phyloP scores from a whole-genome alignment of 2,888 invertebrate species.

The Drosophila acutilabella region DNA sequence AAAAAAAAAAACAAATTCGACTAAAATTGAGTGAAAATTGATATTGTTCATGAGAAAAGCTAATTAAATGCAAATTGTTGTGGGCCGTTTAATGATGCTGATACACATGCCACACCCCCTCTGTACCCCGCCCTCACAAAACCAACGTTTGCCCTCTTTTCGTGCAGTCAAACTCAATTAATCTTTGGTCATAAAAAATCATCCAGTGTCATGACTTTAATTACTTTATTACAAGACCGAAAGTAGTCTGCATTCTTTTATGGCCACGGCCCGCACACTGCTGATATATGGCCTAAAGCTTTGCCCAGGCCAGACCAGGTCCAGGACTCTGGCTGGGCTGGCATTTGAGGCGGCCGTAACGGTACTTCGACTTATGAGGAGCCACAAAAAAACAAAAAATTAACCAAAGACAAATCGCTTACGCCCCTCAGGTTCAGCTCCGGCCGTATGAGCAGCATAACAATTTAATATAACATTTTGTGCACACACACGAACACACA shows the following conservation, averaged over 20 bases:
- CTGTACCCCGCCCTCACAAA: not conserved
- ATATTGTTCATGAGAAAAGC: constrained; percentile 36
- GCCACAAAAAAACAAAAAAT: constrained; percentile 47
- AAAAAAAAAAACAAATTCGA: constrained; percentile 3
- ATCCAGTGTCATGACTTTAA: constrained; percentile 78
- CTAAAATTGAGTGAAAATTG: constrained; percentile 65
- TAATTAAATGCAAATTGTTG: constrained; percentile 61
- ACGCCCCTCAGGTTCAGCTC: constrained; percentile 54
- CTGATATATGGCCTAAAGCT: constrained; percentile 40
- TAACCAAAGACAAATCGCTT: constrained; percentile 77
- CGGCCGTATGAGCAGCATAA: constrained; percentile 50
- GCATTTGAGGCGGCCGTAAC: constrained; percentile 60
- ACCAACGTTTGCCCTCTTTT: not conserved
- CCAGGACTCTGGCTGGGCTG: constrained; percentile 27
- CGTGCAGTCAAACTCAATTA: constrained; percentile 49
- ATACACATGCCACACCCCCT: not conserved
- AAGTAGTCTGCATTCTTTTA: constrained; percentile 50
- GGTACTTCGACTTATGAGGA: constrained; percentile 67
- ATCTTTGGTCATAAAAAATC: constrained; percentile 66
- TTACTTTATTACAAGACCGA: constrained; percentile 75
- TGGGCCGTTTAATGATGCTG: constrained; percentile 24
- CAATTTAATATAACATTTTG: constrained; percentile 69
- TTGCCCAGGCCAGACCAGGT: constrained; percentile 3
- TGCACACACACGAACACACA: constrained; percentile 10
- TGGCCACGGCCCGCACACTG: constrained; percentile 34